A percentile compares a stretch with the other conserved stretches of the same genome.
phyloP scores from a whole-genome alignment of 2,113 vertebrate genomes.

The Macaca nemestrina region DNA sequence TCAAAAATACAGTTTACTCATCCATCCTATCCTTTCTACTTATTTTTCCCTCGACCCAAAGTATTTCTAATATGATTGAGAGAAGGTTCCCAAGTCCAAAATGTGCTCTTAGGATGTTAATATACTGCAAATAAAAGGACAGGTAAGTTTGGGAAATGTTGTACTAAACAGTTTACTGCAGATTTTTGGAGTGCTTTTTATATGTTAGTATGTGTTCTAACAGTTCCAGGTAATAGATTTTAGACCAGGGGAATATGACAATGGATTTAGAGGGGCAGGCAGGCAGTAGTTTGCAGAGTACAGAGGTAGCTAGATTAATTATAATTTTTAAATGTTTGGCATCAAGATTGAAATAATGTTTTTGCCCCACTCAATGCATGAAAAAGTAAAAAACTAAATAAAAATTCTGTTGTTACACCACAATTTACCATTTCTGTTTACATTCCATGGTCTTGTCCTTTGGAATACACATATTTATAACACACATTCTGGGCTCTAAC shows the following conservation, averaged over 20 bases:
- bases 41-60: not conserved
- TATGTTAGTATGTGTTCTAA: not conserved
- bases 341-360: not conserved
- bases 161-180: not conserved
- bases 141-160: not conserved
- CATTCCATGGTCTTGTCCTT: not conserved
- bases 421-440: not conserved
- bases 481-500: not conserved
- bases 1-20: not conserved
- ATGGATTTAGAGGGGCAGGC: not conserved
- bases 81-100: not conserved
- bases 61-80: not conserved
- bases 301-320: not conserved
- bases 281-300: not conserved
- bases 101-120: not conserved
- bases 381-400: not conserved
- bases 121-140: not conserved
- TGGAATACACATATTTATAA: constrained; percentile 1
- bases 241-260: not conserved
- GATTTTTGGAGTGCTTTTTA: not conserved
- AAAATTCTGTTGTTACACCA: not conserved
- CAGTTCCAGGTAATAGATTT: not conserved
- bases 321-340: not conserved
- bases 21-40: not conserved
- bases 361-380: not conserved